A percentile compares a stretch with the other conserved stretches of the same genome.
phyloP scores from a whole-genome alignment of 1,140 invertebrate species.

The Cyphomyrmex costatus region DNA sequence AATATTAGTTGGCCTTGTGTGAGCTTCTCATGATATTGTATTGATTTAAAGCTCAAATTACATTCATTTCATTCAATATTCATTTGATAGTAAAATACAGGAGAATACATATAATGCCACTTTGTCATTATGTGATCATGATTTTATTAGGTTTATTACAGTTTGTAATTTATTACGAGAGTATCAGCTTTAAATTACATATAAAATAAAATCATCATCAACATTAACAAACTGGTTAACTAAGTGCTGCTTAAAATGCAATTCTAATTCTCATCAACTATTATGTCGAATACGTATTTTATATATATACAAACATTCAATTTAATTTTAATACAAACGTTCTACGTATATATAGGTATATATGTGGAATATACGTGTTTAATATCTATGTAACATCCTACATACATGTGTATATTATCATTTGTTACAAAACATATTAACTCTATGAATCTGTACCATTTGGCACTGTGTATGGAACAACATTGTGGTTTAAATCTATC shows the following conservation, averaged over 20 bases:
- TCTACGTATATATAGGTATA: no score
- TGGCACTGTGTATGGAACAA: slow-evolving; percentile 4
- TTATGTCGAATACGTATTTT: neutral
- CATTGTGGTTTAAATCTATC: slow-evolving; percentile 18
- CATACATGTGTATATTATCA: neutral
- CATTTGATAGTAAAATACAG: neutral
- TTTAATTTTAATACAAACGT: slow-evolving; percentile 3
- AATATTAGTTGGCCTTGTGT: neutral
- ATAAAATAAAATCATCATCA: slow-evolving; percentile 5
- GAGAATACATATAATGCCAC: neutral
- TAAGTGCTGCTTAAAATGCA: slow-evolving; percentile 14
- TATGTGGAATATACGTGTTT: neutral
- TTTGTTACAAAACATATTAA: neutral
- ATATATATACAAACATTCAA: no score
- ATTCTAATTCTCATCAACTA: slow-evolving; percentile 25
- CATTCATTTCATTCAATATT: no score
- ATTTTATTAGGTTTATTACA: neutral
- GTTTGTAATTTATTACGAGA: neutral
- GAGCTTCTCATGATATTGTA: neutral
- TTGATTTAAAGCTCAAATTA: slow-evolving; percentile 11
- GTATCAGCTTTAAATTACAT: neutral
- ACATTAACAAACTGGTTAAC: neutral
- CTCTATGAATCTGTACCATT: neutral
- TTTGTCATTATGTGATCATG: neutral
- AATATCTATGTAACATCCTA: neutral